These are phyloP conservation scores for Drosophila elegans DNA, from an alignment of 1,140 invertebrate genomes.

Conservation along the genomic window DNA sequence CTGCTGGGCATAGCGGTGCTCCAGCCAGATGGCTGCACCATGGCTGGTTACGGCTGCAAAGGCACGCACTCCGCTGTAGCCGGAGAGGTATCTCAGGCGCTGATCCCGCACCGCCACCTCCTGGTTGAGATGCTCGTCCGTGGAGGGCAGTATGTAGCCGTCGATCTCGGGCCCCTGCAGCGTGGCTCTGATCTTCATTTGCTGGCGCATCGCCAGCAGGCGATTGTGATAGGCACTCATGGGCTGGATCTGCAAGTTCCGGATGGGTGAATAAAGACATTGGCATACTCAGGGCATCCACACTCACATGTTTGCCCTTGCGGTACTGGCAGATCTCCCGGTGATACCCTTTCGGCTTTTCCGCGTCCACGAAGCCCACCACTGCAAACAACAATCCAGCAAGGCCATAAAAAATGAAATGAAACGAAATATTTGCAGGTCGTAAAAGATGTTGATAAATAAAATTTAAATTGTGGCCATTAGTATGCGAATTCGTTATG, in stretches of 20 bases:
- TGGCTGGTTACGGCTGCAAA: constrained; percentile 91
- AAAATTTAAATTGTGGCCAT: constrained; percentile 57
- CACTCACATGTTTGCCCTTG: constrained; percentile 66
- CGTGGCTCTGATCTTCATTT: constrained; percentile 88
- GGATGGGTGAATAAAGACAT: background rate
- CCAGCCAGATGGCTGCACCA: constrained; percentile 95
- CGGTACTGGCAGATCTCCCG: constrained; percentile 77
- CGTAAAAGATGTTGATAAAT: constrained; percentile 63
- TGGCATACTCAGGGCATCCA: background rate
- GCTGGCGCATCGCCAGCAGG: constrained; percentile 87
- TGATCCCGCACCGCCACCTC: constrained; percentile 90
- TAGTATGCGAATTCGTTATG: constrained; percentile 51
- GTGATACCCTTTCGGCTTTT: constrained; percentile 59
- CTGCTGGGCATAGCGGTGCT: constrained; percentile 93
- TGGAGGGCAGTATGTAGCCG: constrained; percentile 91
- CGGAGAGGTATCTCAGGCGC: constrained; percentile 92
- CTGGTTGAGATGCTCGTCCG: constrained; percentile 92
- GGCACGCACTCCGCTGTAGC: constrained; percentile 94
- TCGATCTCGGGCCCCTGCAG: constrained; percentile 88
- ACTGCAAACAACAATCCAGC: constrained; percentile 34
- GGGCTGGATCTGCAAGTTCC: constrained; percentile 59
- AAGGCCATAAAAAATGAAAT: constrained; percentile 33
- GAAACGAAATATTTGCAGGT: constrained; percentile 45
- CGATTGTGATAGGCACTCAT: constrained; percentile 84
- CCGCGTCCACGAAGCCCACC: constrained; percentile 35